Conservation (phyloP, 2,888 invertebrate genomes). For the Pycnomerus fuliginosus region DNA sequence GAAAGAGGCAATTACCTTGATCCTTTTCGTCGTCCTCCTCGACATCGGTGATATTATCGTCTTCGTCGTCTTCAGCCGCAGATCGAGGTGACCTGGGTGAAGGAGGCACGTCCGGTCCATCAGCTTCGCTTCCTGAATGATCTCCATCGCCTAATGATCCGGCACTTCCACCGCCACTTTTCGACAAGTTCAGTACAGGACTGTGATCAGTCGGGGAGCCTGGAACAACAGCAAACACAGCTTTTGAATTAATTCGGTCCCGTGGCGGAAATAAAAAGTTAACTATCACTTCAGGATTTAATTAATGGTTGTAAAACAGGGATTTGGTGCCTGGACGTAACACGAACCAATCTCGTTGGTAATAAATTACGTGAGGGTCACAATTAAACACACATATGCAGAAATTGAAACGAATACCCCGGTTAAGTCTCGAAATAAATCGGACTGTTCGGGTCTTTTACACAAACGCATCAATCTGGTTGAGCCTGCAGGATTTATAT, state of each 20-base stretch:
- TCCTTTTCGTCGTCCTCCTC: slow-evolving; percentile 85
- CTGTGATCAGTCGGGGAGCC: slow-evolving; percentile 83
- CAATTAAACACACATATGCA: slow-evolving; percentile 52
- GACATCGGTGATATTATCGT: slow-evolving; percentile 84
- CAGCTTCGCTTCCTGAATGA: slow-evolving; percentile 64
- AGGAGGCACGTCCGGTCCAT: slow-evolving; percentile 59
- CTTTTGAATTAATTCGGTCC: slow-evolving; percentile 16
- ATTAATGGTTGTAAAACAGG: slow-evolving; percentile 52
- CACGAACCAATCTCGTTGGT: slow-evolving; percentile 46
- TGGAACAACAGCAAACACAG: slow-evolving; percentile 49
- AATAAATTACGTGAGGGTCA: slow-evolving; percentile 49
- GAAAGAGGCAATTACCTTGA: slow-evolving; percentile 63
- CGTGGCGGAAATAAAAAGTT: slow-evolving; percentile 45
- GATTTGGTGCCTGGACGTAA: slow-evolving; percentile 45
- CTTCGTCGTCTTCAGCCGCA: slow-evolving; percentile 78
- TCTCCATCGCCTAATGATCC: slow-evolving; percentile 65
- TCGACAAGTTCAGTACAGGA: slow-evolving; percentile 88
- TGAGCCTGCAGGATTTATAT: too few relatives aligned
- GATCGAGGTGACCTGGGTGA: slow-evolving; percentile 62
- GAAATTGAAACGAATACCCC: slow-evolving; percentile 46
- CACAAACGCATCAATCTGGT: slow-evolving; percentile 42
- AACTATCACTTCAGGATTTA: slow-evolving; percentile 44
- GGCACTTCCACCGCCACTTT: slow-evolving; percentile 78
- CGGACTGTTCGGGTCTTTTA: slow-evolving; percentile 38
- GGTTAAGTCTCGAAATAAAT: slow-evolving; percentile 47